Percentiles rank a stretch among this genome's conserved stretches.
Evolutionary conservation across 2,888 invertebrate species (phyloP).

Genomic region (Papilio elwesi): DNA sequence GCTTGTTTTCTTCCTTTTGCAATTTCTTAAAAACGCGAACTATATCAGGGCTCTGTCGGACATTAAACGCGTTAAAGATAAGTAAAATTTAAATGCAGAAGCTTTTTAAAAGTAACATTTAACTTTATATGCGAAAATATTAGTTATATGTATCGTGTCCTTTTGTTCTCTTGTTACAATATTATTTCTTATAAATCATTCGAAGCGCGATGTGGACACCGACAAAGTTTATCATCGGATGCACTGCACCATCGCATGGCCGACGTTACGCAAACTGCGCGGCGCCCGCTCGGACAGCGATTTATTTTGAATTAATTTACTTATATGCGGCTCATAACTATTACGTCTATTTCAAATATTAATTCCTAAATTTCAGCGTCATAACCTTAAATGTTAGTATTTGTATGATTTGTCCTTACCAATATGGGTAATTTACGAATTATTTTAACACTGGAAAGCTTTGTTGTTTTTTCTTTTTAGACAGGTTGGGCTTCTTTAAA

Average conservation of each 20-base stretch:
- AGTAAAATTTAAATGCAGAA: not conserved
- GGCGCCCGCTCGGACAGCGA: slow-evolving; percentile 48
- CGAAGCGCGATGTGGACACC: slow-evolving; percentile 59
- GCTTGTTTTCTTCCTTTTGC: slow-evolving; percentile 74
- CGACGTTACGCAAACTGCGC: slow-evolving; percentile 77
- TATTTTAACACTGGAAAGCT: too few species aligned
- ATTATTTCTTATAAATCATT: slow-evolving; percentile 38
- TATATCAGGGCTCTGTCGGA: slow-evolving; percentile 45
- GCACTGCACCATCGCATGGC: slow-evolving; percentile 56
- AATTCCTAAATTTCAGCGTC: too few species aligned
- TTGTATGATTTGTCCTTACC: too few species aligned
- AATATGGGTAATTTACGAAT: too few species aligned
- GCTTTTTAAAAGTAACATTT: not conserved
- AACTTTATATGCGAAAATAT: not conserved
- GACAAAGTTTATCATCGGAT: slow-evolving; percentile 84
- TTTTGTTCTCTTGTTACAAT: slow-evolving; percentile 19
- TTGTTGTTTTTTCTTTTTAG: too few species aligned
- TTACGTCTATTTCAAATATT: not conserved
- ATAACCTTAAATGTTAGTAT: not conserved
- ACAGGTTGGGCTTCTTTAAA: too few species aligned
- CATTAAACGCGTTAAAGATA: slow-evolving; percentile 14
- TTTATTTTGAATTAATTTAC: slow-evolving; percentile 26
- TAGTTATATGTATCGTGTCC: slow-evolving; percentile 23
- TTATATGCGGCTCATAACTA: not conserved
- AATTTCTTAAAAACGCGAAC: slow-evolving; percentile 69